A percentile compares a stretch with the other conserved stretches of the same genome.
These are phyloP conservation scores for Isaurus tuberculatus DNA, from an alignment of 92 coral and sea anemone genomes.

Conservation along the genomic window DNA sequence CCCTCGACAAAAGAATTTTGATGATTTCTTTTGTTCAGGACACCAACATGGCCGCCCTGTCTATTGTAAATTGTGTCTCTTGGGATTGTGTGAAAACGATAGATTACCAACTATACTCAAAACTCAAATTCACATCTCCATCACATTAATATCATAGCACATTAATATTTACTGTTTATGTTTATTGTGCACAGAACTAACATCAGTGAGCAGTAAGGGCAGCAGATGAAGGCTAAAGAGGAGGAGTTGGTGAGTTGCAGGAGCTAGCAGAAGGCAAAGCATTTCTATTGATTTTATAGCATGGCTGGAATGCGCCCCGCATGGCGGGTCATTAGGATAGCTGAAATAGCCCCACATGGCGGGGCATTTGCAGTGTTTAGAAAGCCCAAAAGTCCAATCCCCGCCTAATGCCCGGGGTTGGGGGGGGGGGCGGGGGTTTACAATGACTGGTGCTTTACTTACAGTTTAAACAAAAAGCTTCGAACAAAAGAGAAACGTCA, in stretches of 20 bases:
- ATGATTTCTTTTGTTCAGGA: too few relatives aligned
- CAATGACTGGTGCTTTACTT: neutral
- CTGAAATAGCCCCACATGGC: too few relatives aligned
- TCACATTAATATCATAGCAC: neutral
- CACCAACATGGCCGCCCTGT: too few relatives aligned
- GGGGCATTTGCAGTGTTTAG: too few relatives aligned
- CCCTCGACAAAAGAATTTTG: too few relatives aligned
- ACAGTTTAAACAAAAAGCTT: too few relatives aligned
- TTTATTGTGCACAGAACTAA: neutral
- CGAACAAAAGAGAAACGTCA: too few relatives aligned
- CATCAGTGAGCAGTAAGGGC: neutral
- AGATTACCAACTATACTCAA: neutral
- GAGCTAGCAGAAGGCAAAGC: neutral
- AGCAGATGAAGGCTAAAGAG: neutral
- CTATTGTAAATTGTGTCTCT: too few relatives aligned
- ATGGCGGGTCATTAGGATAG: neutral
- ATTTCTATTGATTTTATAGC: too few relatives aligned
- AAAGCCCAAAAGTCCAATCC: too few relatives aligned
- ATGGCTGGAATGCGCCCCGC: neutral
- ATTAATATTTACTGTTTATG: neutral
- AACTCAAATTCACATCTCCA: neutral
- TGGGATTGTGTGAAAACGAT: too few relatives aligned
- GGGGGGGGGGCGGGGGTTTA: neutral
- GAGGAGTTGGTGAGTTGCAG: neutral
- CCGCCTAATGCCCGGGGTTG: neutral